phyloP scores from a whole-genome alignment of 1,140 invertebrate genomes.

The Drosophila mayri region DNA sequence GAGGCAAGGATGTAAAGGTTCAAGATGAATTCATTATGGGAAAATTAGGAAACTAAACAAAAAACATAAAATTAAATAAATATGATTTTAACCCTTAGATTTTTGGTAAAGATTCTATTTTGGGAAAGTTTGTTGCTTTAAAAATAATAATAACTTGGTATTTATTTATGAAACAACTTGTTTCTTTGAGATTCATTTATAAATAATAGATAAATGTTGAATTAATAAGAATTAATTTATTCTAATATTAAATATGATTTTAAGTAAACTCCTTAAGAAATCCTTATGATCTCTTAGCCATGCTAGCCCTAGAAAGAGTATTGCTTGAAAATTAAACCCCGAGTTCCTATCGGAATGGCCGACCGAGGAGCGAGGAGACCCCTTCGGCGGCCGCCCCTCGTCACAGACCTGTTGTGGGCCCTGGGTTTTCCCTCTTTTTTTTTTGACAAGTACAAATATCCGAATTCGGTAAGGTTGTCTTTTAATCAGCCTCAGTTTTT shows the following conservation, averaged over 20 bases:
- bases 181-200: too few relatives aligned
- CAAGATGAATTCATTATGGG: too few relatives aligned
- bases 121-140: too few relatives aligned
- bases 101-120: too few relatives aligned
- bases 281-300: not conserved
- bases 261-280: not conserved
- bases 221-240: too few relatives aligned
- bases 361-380: constrained; percentile 18
- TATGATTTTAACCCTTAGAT: too few relatives aligned
- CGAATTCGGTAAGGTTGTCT: constrained; percentile 84
- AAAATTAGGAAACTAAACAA: not conserved
- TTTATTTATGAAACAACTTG: too few relatives aligned
- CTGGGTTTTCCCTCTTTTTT: constrained; percentile 42
- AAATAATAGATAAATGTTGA: too few relatives aligned
- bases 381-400: constrained; percentile 19
- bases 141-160: too few relatives aligned
- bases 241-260: too few relatives aligned
- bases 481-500: constrained; percentile 75
- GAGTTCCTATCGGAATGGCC: constrained; percentile 45
- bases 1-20: not conserved
- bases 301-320: constrained; percentile 7
- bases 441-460: constrained; percentile 84
- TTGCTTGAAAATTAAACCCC: constrained; percentile 36
- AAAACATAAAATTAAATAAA: too few relatives aligned
- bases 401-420: constrained; percentile 44